Conservation (phyloP, 2,113 vertebrate species). For the Syngnathus scovelli region DNA sequence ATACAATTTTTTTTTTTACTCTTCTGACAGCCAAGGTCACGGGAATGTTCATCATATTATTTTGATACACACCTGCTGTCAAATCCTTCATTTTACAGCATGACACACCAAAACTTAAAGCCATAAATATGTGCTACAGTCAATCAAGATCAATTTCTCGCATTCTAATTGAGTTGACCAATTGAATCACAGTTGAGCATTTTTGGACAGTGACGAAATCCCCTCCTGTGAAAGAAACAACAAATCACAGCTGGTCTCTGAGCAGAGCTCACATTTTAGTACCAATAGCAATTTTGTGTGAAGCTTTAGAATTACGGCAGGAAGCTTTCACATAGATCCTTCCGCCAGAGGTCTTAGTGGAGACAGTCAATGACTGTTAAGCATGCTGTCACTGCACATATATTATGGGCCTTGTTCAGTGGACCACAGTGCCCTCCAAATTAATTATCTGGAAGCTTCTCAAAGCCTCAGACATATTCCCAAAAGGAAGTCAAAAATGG, state of each 20-base stretch:
- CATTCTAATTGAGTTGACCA: too few species aligned
- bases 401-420: slow-evolving; percentile 11
- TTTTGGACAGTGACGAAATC: slow-evolving; percentile 32
- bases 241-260: slow-evolving; percentile 14
- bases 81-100: not conserved
- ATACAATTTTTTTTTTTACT: not conserved
- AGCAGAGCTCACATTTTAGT: slow-evolving; percentile 12
- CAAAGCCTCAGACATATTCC: slow-evolving; percentile 9
- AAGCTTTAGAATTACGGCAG: slow-evolving; percentile 1
- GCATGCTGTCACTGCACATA: slow-evolving; percentile 7
- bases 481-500: not conserved
- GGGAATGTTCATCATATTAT: not conserved
- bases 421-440: slow-evolving; percentile 14
- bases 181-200: not conserved
- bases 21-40: not conserved
- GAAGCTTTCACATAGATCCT: slow-evolving; percentile 2
- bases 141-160: not conserved
- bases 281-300: slow-evolving; percentile 9
- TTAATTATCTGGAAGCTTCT: slow-evolving; percentile 13
- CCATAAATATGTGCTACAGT: not conserved
- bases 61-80: slow-evolving; percentile 3
- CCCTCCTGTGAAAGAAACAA: slow-evolving; percentile 17
- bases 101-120: not conserved
- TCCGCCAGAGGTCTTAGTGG: not conserved
- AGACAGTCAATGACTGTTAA: slow-evolving; percentile 7